Conservation (phyloP, 2,888 invertebrate species). For the Pharmacophagus antenor region DNA sequence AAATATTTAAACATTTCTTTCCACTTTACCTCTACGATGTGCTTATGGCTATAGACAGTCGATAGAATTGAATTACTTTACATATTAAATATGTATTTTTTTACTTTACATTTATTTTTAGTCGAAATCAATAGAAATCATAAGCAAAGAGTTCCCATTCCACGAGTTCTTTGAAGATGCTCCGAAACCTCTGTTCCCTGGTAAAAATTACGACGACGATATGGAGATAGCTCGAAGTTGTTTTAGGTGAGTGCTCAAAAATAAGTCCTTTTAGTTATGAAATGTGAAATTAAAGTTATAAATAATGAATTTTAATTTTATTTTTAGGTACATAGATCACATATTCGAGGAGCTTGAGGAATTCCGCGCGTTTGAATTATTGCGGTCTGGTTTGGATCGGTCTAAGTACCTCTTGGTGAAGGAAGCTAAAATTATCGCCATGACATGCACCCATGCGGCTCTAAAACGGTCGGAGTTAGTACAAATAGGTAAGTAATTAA, state of each 20-base stretch:
- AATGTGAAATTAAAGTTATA: background rate
- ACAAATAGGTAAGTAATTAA: conserved; percentile 85
- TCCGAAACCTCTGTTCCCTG: conserved; percentile 94
- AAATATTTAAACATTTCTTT: background rate
- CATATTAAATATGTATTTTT: background rate
- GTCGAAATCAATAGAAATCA: conserved; percentile 66
- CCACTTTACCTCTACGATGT: background rate
- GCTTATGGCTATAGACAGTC: background rate
- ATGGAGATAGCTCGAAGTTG: conserved; percentile 95
- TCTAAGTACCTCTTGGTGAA: conserved; percentile 98
- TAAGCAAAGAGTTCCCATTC: conserved; percentile 95
- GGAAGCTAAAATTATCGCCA: conserved; percentile 99
- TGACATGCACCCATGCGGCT: conserved; percentile 99
- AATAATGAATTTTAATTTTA: background rate
- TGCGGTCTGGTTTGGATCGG: conserved; percentile 96
- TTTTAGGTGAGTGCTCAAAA: conserved; percentile 81
- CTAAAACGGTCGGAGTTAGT: conserved; percentile 97
- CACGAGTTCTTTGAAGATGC: conserved; percentile 95
- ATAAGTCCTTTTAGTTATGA: background rate
- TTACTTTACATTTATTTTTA: conserved; percentile 31
- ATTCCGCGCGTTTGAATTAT: conserved; percentile 97
- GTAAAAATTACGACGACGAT: conserved; percentile 88
- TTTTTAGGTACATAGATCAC: conserved; percentile 90
- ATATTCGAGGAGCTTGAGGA: conserved; percentile 99
- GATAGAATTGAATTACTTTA: background rate